Conservation (phyloP, 1,140 invertebrate species). For the Steinernema feltiae region DNA sequence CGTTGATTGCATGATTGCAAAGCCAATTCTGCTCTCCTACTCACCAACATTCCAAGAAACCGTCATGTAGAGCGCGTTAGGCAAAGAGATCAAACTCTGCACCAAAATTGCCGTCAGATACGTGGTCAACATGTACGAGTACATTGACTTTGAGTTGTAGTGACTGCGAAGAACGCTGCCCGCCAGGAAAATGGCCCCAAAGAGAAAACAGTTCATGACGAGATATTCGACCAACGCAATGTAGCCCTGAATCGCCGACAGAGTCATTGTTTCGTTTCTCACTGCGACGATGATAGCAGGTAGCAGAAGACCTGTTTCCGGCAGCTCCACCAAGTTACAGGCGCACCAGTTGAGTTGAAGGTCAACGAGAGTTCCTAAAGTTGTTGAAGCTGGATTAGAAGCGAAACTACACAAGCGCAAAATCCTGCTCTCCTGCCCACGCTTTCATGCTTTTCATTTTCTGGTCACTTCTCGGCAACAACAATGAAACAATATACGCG, state of each 20-base stretch:
- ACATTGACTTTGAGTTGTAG: not conserved
- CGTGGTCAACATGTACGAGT: not conserved
- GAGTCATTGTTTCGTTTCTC: not conserved
- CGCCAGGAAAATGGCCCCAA: not conserved
- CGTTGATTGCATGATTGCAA: not conserved
- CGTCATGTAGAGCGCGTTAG: not conserved
- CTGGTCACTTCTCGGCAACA: not conserved
- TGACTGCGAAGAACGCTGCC: not conserved
- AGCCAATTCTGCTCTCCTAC: not conserved
- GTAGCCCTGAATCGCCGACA: not conserved
- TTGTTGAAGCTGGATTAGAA: no score
- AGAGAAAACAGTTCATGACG: not conserved
- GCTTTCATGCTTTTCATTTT: not conserved
- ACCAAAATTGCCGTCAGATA: not conserved
- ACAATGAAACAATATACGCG: not conserved
- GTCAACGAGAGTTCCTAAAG: no score
- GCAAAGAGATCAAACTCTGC: not conserved
- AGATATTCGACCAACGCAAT: not conserved
- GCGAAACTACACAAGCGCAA: no score
- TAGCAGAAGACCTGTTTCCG: conserved; percentile 7
- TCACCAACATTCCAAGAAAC: not conserved
- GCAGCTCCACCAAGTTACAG: no score
- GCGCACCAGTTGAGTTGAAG: no score
- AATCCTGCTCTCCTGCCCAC: no score
- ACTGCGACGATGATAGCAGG: not conserved